Conservation (phyloP, 2,888 invertebrate species). For the Drosophila longiperda region DNA sequence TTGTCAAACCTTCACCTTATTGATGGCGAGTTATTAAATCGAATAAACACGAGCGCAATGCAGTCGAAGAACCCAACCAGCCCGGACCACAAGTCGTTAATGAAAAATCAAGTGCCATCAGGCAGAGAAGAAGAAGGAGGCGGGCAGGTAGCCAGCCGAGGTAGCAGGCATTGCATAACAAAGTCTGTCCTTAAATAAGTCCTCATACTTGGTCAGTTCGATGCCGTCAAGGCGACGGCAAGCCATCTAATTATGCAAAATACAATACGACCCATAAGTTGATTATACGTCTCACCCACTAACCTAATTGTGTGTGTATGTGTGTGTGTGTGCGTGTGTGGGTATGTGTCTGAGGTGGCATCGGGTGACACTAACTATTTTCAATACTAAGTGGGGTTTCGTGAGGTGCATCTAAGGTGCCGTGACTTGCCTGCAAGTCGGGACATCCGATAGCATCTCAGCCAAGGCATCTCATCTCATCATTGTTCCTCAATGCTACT, state of each 20-base stretch:
- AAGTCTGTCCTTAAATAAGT: constrained; percentile 42
- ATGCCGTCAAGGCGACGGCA: constrained; percentile 55
- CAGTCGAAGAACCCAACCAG: constrained; percentile 31
- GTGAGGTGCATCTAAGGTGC: constrained; percentile 5
- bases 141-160: constrained; percentile 14
- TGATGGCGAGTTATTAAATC: constrained; percentile 68
- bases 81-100: constrained; percentile 55
- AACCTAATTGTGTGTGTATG: constrained; percentile 62
- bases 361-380: constrained; percentile 56
- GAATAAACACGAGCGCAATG: constrained; percentile 33
- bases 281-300: constrained; percentile 80
- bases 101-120: constrained; percentile 66
- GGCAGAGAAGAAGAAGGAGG: constrained; percentile 28
- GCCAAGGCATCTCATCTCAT: constrained; percentile 43
- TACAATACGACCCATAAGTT: constrained; percentile 73
- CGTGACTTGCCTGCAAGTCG: constrained; percentile 52
- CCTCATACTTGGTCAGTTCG: constrained; percentile 49
- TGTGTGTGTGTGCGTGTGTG: background rate
- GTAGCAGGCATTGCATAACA: constrained; percentile 22
- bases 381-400: constrained; percentile 46
- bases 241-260: constrained; percentile 72
- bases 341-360: constrained; percentile 28
- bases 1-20: constrained; percentile 43
- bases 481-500: constrained; percentile 71
- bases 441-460: constrained; percentile 58